Percentiles rank a stretch among this genome's conserved stretches.
Conservation (phyloP, 2,888 invertebrate species). For the Ferrisia virgata region DNA sequence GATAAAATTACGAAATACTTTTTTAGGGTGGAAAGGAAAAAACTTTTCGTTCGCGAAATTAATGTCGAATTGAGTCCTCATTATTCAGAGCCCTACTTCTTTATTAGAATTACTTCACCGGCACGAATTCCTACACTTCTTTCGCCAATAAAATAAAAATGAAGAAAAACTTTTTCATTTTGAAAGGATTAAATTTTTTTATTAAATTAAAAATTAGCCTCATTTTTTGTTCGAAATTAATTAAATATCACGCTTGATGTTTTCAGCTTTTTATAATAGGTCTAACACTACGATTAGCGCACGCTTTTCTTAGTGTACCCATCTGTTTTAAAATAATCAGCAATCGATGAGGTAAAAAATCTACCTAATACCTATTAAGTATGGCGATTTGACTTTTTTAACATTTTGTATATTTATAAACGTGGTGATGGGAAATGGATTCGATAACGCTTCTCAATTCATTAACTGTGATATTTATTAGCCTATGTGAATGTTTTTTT, state of each 20-base stretch:
- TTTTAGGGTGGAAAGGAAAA: constrained; percentile 33
- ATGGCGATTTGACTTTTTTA: too few species aligned
- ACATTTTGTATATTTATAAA: neutral
- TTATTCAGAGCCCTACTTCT: constrained; percentile 44
- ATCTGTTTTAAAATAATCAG: neutral
- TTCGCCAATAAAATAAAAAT: neutral
- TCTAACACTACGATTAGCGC: neutral
- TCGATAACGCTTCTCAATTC: too few species aligned
- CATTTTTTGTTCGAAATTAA: constrained; percentile 14
- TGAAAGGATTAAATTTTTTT: constrained; percentile 31
- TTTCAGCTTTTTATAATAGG: neutral
- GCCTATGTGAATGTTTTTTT: too few species aligned
- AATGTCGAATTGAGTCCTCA: constrained; percentile 45
- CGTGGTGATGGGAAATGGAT: neutral
- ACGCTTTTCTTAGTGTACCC: neutral
- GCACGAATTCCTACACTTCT: neutral
- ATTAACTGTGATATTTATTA: too few species aligned
- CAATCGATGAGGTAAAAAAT: too few species aligned
- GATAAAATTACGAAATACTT: constrained; percentile 8
- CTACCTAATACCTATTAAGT: too few species aligned
- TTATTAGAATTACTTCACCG: constrained; percentile 38
- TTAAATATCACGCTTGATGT: constrained; percentile 32
- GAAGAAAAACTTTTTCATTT: constrained; percentile 34
- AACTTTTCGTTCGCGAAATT: constrained; percentile 31
- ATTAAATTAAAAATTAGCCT: constrained; percentile 23